Evolutionary conservation across 2,888 invertebrate species (phyloP), one percentile per base, ranked within the genome.

Genomic region (Zonitis immaculata): DNA sequence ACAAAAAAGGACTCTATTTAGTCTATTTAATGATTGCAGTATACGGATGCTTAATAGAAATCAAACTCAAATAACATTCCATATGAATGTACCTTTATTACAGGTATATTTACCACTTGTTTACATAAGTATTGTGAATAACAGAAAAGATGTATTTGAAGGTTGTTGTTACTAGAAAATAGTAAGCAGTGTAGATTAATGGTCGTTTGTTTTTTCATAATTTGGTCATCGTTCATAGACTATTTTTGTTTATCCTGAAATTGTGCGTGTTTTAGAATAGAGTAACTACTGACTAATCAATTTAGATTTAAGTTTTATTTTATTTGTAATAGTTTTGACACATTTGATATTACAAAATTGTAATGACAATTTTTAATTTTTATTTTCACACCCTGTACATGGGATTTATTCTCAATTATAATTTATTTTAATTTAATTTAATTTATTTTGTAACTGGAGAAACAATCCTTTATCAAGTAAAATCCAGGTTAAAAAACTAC

Each of bases 311-410:
- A 51, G 58, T 63, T 65, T 65, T 66, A 64, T 66, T 64, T 61
- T 63, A 56, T 72, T 65, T 68, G 67, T 70, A 67, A 68, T 73
- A 73, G 68, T n/a, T 73, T 75, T 74, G 74, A 74, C 74, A 75
- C 74, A 73, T 73, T 71, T 72, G 73, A 74, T 73, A 74, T 75
- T 73, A 75, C 71, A 75, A 74, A 75, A 76, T 72, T 71, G 69
- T 67, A 74, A 74, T 72, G 69, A 70, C 66, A 73, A 70, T 72
- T 69, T 64, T 63, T 69, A 64, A 66, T n/a, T 65, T 61, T 63
- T 66, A 60, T 62, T 67, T 63, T 67, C 67, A 69, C 74, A 74
- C 74, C 74, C 73, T 74, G 73, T 74, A 73, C 73, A 73, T 72
- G 70, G 72, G 70, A 69, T 67, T 71, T 71, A 70, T 32, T 32